Percentiles rank a stretch among this genome's conserved stretches.
These are phyloP conservation scores for Callorhinus ursinus DNA, from an alignment of 2,113 vertebrate species.

Conservation along the genomic window DNA sequence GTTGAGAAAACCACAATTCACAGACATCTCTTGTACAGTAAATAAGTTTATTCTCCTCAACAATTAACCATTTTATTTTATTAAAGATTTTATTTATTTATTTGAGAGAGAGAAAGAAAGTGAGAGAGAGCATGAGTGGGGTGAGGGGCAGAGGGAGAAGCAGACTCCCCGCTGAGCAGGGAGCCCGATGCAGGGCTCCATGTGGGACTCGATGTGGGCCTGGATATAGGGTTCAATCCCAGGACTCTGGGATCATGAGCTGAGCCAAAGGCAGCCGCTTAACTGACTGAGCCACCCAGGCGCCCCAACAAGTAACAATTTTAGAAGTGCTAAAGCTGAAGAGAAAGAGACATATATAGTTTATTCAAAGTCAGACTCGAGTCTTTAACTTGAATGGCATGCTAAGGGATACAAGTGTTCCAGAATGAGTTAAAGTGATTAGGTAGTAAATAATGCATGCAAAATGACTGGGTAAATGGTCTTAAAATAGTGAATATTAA, in stretches of 20 bases:
- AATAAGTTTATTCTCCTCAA: neutral
- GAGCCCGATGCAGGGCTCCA: neutral
- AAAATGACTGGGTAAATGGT: neutral
- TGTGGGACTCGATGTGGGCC: neutral
- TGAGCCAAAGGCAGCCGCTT: neutral
- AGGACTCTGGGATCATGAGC: neutral
- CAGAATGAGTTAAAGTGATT: neutral
- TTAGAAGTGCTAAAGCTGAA: neutral
- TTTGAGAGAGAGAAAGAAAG: neutral
- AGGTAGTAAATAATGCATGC: neutral
- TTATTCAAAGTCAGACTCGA: neutral
- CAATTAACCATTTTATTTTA: conserved; percentile 26
- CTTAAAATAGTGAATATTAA: neutral
- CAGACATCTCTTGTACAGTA: neutral
- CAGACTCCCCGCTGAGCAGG: neutral
- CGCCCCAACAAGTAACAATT: neutral
- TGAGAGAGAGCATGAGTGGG: neutral
- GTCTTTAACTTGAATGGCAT: neutral
- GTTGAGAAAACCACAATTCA: neutral
- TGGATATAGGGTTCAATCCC: neutral
- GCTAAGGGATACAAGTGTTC: neutral
- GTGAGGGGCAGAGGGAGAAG: neutral
- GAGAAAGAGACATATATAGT: neutral
- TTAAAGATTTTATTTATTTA: neutral
- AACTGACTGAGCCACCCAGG: neutral